Conservation (phyloP, 2,113 vertebrate genomes). For the Platysteira castanea region DNA sequence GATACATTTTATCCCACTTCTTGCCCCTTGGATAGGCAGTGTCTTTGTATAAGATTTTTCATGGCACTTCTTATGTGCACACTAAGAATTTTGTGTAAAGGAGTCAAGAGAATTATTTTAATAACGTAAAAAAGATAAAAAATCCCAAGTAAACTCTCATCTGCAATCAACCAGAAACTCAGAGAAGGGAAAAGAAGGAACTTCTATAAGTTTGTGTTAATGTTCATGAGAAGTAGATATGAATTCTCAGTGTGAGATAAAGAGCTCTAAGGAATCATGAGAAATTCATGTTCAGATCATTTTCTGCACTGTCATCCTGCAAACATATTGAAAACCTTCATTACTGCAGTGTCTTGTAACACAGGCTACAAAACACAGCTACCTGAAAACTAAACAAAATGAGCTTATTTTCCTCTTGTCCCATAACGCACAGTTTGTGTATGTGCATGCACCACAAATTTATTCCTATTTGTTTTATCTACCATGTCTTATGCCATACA, state of each 20-base stretch:
- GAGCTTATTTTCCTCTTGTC: background rate
- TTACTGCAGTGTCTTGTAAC: background rate
- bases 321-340: background rate
- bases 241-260: background rate
- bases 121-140: background rate
- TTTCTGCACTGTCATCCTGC: background rate
- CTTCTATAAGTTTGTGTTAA: background rate
- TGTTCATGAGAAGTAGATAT: background rate
- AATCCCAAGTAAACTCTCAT: background rate
- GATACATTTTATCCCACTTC: background rate
- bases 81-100: background rate
- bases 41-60: background rate
- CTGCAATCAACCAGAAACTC: background rate
- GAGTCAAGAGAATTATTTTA: background rate
- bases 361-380: background rate
- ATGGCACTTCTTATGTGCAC: background rate
- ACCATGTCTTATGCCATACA: background rate
- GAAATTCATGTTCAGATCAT: background rate
- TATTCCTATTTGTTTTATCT: background rate
- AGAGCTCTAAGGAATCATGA: background rate
- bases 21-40: background rate
- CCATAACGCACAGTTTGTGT: background rate
- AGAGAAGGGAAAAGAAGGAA: background rate
- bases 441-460: background rate
- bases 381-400: background rate